Evolutionary conservation across 2,113 vertebrate species (phyloP).

Genomic region (Semnopithecus entellus): DNA sequence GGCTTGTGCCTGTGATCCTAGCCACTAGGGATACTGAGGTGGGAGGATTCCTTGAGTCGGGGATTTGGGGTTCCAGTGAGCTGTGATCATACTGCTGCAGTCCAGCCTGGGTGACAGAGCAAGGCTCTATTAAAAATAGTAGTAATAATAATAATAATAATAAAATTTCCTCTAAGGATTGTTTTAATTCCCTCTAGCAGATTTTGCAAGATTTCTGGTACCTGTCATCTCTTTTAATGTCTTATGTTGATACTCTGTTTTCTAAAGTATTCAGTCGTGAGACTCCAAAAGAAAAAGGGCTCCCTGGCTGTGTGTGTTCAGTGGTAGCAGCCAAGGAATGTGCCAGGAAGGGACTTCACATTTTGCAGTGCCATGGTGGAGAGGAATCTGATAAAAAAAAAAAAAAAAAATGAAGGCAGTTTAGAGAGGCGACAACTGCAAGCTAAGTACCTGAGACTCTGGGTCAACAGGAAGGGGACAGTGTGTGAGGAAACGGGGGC

Average conservation of each 20-base stretch:
- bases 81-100: too few relatives aligned
- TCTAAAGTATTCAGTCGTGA: not conserved
- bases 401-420: not conserved
- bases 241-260: not conserved
- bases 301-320: not conserved
- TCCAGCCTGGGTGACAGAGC: too few relatives aligned
- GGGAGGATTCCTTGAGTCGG: too few relatives aligned
- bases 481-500: not conserved
- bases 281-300: not conserved
- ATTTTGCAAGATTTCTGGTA: not conserved
- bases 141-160: not conserved
- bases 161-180: not conserved
- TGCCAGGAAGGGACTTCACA: too few relatives aligned
- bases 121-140: too few relatives aligned
- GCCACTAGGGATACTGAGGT: too few relatives aligned
- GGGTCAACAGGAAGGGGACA: not conserved
- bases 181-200: not conserved
- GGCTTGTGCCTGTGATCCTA: too few relatives aligned
- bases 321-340: not conserved
- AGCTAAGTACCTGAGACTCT: not conserved
- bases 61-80: too few relatives aligned
- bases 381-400: not conserved
- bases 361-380: not conserved
- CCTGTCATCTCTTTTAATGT: not conserved
- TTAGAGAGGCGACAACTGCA: not conserved